These are phyloP conservation scores for Catagonus wagneri DNA, from an alignment of 2,113 vertebrate species.

Conservation along the genomic window DNA sequence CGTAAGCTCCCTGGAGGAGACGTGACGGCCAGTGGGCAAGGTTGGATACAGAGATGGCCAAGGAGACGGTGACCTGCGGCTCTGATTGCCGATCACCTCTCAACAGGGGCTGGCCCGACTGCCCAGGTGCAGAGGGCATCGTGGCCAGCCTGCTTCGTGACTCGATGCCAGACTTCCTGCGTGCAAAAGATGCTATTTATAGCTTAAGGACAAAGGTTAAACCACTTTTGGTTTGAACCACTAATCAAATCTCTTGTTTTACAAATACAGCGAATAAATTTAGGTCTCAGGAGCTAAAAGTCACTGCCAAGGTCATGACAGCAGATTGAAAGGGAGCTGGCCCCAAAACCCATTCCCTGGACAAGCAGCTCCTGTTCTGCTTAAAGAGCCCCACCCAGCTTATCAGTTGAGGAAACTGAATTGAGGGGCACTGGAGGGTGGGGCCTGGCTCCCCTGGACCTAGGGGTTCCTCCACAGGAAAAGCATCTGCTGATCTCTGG, in stretches of 20 bases:
- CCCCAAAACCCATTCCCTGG: not conserved
- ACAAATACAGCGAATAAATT: conserved; percentile 4
- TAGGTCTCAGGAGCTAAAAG: not conserved
- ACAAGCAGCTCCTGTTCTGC: too few relatives aligned
- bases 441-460: not conserved
- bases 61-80: not conserved
- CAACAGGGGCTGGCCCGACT: not conserved
- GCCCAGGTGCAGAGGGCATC: not conserved
- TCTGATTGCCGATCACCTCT: not conserved
- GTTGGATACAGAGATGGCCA: not conserved
- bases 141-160: not conserved
- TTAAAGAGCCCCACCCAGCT: not conserved
- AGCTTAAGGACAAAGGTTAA: not conserved
- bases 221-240: not conserved
- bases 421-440: not conserved
- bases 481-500: not conserved
- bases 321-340: not conserved
- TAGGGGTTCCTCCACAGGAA: not conserved
- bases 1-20: not conserved
- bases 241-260: not conserved
- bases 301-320: not conserved
- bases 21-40: accelerated
- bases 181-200: not conserved
- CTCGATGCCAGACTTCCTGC: not conserved
- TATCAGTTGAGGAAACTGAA: not conserved